Percentiles rank a stretch among this genome's conserved stretches.
Conservation (phyloP, 1,140 invertebrate genomes). For the Mercenaria mercenaria region DNA sequence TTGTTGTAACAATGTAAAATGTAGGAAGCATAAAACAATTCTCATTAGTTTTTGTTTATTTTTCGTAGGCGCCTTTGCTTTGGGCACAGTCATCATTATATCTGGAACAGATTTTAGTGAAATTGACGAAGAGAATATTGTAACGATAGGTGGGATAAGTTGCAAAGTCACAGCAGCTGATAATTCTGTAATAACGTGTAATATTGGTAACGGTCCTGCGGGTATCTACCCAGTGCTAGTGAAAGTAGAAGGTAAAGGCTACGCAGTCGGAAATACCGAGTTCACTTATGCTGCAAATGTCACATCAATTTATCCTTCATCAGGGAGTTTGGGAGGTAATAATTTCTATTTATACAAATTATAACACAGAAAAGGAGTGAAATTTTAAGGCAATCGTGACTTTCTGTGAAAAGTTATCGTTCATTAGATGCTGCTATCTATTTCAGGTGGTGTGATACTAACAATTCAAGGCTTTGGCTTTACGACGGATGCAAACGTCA, state of each 20-base stretch:
- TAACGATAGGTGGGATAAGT: slow-evolving; percentile 69
- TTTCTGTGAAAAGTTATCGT: no score
- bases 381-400: no score
- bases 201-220: slow-evolving; percentile 65
- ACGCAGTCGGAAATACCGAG: not conserved
- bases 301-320: slow-evolving; percentile 37
- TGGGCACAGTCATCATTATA: no score
- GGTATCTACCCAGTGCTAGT: slow-evolving; percentile 61
- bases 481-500: slow-evolving; percentile 16
- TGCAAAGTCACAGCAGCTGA: slow-evolving; percentile 67
- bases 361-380: no score
- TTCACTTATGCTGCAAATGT: slow-evolving; percentile 55
- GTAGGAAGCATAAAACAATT: no score
- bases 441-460: slow-evolving; percentile 72
- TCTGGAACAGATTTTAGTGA: slow-evolving; percentile 75
- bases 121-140: slow-evolving; percentile 63
- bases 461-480: slow-evolving; percentile 72
- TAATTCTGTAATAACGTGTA: slow-evolving; percentile 68
- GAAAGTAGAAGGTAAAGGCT: slow-evolving; percentile 50
- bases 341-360: no score
- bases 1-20: no score
- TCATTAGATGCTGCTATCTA: no score
- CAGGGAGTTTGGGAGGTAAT: slow-evolving; percentile 62
- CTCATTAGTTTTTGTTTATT: no score
- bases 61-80: no score